Conservation (phyloP, 2,888 invertebrate species). For the Leucoma salicis region DNA sequence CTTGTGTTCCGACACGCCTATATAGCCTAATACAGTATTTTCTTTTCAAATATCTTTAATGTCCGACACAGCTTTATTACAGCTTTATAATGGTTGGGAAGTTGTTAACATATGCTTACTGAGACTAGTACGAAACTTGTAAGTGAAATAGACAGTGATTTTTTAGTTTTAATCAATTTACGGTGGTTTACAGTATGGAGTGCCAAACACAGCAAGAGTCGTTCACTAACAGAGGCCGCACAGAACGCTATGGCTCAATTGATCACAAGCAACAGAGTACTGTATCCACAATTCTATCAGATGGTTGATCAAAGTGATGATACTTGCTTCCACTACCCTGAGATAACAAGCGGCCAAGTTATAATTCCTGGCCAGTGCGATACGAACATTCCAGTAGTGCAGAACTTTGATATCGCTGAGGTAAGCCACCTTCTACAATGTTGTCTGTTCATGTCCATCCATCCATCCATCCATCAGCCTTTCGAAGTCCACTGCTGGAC, state of each 20-base stretch:
- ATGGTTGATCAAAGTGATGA: constrained; percentile 47
- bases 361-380: constrained; percentile 69
- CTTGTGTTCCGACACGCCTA: too few relatives aligned
- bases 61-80: too few relatives aligned
- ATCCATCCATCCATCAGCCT: too few relatives aligned
- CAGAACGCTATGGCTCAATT: constrained; percentile 39
- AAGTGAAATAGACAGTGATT: too few relatives aligned
- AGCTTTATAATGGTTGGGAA: too few relatives aligned
- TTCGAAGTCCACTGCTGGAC: too few relatives aligned
- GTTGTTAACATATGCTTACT: too few relatives aligned
- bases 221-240: constrained; percentile 37
- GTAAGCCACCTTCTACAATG: constrained; percentile 37
- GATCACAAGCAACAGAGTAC: constrained; percentile 43
- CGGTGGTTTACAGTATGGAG: constrained; percentile 71
- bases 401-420: constrained; percentile 43
- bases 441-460: too few relatives aligned
- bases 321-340: constrained; percentile 68
- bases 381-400: constrained; percentile 46
- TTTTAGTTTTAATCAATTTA: too few relatives aligned
- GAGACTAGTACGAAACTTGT: too few relatives aligned
- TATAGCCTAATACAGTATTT: too few relatives aligned
- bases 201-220: constrained; percentile 60
- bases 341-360: constrained; percentile 40
- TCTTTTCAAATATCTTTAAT: too few relatives aligned
- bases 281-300: constrained; percentile 49